Evolutionary conservation across 2,113 vertebrate species (phyloP).

Genomic region (Toxotes jaculatrix): DNA sequence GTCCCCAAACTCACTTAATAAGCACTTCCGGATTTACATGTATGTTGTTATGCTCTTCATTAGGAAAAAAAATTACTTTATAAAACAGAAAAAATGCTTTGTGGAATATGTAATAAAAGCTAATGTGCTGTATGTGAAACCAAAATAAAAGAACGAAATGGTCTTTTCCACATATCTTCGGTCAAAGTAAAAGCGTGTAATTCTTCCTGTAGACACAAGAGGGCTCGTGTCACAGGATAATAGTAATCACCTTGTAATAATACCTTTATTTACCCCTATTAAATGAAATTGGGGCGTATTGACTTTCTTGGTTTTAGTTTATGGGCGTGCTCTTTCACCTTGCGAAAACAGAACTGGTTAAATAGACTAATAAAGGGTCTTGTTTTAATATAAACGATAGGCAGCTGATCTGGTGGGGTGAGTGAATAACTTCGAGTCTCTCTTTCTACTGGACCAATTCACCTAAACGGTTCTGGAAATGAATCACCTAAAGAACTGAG

Average conservation of each 20-base stretch:
- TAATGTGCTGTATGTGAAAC: slow-evolving; percentile 66
- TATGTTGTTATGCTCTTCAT: slow-evolving; percentile 61
- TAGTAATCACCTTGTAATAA: slow-evolving; percentile 40
- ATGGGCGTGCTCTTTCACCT: background rate
- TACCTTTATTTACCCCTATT: slow-evolving; percentile 23
- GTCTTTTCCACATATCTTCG: slow-evolving; percentile 35
- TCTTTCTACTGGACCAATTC: background rate
- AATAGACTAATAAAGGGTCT: background rate
- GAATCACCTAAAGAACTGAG: background rate
- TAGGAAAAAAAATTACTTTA: slow-evolving; percentile 3
- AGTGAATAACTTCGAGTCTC: background rate
- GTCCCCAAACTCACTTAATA: slow-evolving; percentile 40
- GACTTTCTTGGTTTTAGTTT: background rate
- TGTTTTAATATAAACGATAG: background rate
- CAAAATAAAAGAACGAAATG: slow-evolving; percentile 65
- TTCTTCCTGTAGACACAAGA: slow-evolving; percentile 58
- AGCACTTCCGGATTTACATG: slow-evolving; percentile 52
- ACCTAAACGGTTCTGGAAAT: background rate
- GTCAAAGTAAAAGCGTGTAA: slow-evolving; percentile 19
- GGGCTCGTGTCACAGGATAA: slow-evolving; percentile 54
- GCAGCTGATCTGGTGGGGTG: background rate
- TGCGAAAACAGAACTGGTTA: background rate
- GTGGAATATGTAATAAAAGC: slow-evolving; percentile 59
- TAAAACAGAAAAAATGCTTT: slow-evolving; percentile 41
- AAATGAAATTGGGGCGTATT: background rate